Percentiles rank a stretch among this genome's conserved stretches.
Evolutionary conservation across 2,797 vertebrate species (phyloP).

Genomic region (Steatocranus sp.): DNA sequence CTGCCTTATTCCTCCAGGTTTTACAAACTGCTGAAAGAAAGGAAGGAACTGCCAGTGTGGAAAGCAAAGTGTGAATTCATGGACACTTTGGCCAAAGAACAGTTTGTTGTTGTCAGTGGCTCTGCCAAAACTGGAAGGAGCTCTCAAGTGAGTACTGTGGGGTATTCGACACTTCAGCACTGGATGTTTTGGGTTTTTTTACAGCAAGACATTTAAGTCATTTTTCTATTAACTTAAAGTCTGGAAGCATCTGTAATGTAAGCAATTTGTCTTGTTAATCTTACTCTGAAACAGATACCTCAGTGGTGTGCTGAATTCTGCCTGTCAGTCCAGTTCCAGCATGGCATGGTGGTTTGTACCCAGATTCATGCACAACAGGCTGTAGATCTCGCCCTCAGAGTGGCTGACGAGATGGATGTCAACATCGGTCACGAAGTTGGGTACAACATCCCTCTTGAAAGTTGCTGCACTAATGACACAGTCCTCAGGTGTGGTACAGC

Average conservation of each 20-base stretch:
- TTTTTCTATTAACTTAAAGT: background rate
- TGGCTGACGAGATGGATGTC: slow-evolving; percentile 89
- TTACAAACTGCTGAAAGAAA: slow-evolving; percentile 86
- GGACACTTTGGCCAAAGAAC: slow-evolving; percentile 79
- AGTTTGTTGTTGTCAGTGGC: slow-evolving; percentile 81
- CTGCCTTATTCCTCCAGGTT: slow-evolving; percentile 90
- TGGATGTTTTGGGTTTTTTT: background rate
- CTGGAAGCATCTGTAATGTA: background rate
- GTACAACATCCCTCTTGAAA: slow-evolving; percentile 81
- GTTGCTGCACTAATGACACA: slow-evolving; percentile 80
- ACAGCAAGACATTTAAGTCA: background rate
- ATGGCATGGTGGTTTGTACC: slow-evolving; percentile 80
- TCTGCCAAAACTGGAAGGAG: slow-evolving; percentile 87
- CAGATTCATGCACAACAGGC: slow-evolving; percentile 79
- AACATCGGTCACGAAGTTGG: slow-evolving; percentile 87
- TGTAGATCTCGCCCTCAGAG: slow-evolving; percentile 78
- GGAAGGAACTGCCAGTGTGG: slow-evolving; percentile 85
- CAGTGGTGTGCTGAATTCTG: slow-evolving; percentile 90
- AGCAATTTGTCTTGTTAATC: background rate
- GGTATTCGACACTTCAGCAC: background rate
- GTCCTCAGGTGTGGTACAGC: slow-evolving; percentile 78
- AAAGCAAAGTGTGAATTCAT: slow-evolving; percentile 81
- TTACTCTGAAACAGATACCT: slow-evolving; percentile 73
- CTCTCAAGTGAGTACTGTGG: slow-evolving; percentile 82
- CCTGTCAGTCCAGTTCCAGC: slow-evolving; percentile 76